Evolutionary conservation across 2,888 invertebrate species (phyloP).

Genomic region (Pyrgus malvae): DNA sequence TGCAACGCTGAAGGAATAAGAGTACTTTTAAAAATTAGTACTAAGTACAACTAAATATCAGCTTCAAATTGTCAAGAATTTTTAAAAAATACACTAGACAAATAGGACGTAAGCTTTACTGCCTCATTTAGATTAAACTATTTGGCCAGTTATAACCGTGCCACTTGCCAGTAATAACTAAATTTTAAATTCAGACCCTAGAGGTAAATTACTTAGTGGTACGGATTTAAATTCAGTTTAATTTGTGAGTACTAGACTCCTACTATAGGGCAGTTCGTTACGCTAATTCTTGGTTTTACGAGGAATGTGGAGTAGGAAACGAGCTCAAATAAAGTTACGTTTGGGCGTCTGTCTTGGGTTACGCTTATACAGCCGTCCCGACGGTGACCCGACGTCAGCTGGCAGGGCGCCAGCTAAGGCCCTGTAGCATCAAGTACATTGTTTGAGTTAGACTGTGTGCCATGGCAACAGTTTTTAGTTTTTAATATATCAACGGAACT

Average conservation of each 20-base stretch:
- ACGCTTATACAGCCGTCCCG: neutral
- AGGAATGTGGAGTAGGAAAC: neutral
- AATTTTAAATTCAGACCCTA: slow-evolving; percentile 13
- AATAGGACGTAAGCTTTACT: slow-evolving; percentile 9
- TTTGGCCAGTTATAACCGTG: slow-evolving; percentile 17
- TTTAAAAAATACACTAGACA: neutral
- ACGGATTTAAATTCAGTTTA: slow-evolving; percentile 20
- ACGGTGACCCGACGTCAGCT: slow-evolving; percentile 9
- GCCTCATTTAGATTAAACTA: slow-evolving; percentile 12
- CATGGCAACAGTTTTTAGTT: slow-evolving; percentile 11
- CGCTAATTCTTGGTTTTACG: neutral
- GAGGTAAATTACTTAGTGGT: slow-evolving; percentile 13
- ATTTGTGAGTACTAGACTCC: slow-evolving; percentile 17
- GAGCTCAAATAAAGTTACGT: neutral
- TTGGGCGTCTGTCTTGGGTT: slow-evolving; percentile 10
- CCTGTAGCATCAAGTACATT: slow-evolving; percentile 4
- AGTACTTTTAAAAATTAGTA: no score
- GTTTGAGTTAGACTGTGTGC: slow-evolving; percentile 4
- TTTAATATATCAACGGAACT: neutral
- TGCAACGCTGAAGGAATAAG: no score
- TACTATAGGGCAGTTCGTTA: slow-evolving; percentile 2
- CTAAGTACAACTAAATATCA: no score
- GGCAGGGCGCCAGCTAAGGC: slow-evolving; percentile 2
- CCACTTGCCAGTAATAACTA: slow-evolving; percentile 16
- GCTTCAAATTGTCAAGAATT: no score